These are phyloP conservation scores for Agriopis aurantiaria DNA, from an alignment of 2,888 invertebrate species.

Conservation along the genomic window DNA sequence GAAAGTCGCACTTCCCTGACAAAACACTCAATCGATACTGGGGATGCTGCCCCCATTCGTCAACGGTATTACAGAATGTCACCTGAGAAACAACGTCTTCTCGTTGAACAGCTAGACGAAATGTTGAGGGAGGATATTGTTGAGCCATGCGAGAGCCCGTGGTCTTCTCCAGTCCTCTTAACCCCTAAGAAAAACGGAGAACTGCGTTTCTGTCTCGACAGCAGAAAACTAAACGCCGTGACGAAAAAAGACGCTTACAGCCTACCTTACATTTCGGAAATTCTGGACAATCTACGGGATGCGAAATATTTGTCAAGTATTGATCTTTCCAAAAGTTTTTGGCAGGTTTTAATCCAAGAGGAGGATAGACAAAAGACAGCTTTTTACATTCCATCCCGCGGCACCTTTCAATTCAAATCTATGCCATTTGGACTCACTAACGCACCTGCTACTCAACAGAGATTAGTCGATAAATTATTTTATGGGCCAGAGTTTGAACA, in stretches of 20 bases:
- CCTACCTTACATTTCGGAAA: conserved; percentile 47
- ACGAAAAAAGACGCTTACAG: conserved; percentile 40
- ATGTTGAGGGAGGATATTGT: too few relatives aligned
- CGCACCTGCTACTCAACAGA: neutral
- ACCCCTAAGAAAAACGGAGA: conserved; percentile 46
- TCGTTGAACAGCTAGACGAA: conserved; percentile 13
- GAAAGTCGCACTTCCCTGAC: conserved; percentile 40
- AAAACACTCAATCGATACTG: conserved; percentile 47
- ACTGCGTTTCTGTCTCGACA: conserved; percentile 47
- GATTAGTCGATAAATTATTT: too few relatives aligned
- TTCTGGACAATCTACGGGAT: conserved; percentile 49
- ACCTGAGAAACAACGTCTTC: conserved; percentile 44
- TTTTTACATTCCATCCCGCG: conserved; percentile 41
- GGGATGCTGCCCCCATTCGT: conserved; percentile 45
- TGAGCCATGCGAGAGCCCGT: conserved; percentile 19
- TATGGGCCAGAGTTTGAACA: too few relatives aligned
- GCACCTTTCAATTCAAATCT: conserved; percentile 10
- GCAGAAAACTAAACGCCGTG: conserved; percentile 43
- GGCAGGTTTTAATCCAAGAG: conserved; percentile 42
- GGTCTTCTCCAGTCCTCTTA: conserved; percentile 38
- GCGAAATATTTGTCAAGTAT: conserved; percentile 45
- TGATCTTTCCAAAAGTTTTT: conserved; percentile 43
- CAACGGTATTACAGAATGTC: conserved; percentile 49
- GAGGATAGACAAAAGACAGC: conserved; percentile 42
- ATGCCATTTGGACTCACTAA: neutral